phyloP scores from a whole-genome alignment of 2,888 invertebrate genomes.

The Sesia apiformis region DNA sequence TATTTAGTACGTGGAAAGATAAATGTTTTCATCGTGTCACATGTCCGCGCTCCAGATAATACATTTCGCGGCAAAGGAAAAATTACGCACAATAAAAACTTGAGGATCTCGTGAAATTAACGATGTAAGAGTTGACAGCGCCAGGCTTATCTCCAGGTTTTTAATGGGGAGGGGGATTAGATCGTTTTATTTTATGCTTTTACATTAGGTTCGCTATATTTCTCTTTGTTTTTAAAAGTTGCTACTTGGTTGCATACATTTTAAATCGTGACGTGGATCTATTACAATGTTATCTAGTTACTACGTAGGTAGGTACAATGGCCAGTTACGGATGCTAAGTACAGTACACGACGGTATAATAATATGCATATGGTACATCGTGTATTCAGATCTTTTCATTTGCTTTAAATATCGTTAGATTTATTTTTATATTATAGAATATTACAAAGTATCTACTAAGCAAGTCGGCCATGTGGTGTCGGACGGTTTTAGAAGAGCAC shows the following conservation, averaged over 20 bases:
- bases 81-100: slow-evolving; percentile 61
- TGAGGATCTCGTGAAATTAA: slow-evolving; percentile 58
- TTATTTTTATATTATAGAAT: no score
- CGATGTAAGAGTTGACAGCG: slow-evolving; percentile 65
- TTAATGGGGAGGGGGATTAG: slow-evolving; percentile 45
- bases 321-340: no score
- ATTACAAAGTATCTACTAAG: no score
- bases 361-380: no score
- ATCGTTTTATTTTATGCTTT: slow-evolving; percentile 33
- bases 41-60: slow-evolving; percentile 33
- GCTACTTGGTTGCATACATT: slow-evolving; percentile 12
- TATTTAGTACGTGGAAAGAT: slow-evolving; percentile 23
- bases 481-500: no score
- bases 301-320: no score
- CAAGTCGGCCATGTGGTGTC: no score
- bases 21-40: slow-evolving; percentile 48
- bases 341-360: no score
- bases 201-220: slow-evolving; percentile 12
- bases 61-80: slow-evolving; percentile 36
- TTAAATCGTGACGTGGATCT: no score
- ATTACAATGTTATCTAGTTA: no score
- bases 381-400: no score
- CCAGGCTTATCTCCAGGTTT: slow-evolving; percentile 53
- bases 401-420: no score
- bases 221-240: slow-evolving; percentile 33